A percentile compares a stretch with the other conserved stretches of the same genome.
These are phyloP conservation scores for Ameiurus melas DNA, from an alignment of 2,113 vertebrate species.

Conservation along the genomic window DNA sequence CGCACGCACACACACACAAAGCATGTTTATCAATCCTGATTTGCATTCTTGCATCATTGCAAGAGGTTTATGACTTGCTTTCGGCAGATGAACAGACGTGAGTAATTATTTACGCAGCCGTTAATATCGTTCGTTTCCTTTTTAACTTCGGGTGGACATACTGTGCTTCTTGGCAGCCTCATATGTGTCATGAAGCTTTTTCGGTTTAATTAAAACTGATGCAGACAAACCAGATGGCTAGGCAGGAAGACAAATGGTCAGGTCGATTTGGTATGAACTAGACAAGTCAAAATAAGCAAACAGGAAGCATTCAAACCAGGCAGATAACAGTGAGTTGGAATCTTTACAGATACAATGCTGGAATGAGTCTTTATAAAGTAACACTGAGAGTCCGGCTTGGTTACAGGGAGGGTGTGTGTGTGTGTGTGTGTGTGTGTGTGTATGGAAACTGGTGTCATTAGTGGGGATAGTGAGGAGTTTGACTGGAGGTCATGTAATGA, in stretches of 20 bases:
- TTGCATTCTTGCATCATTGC: background rate
- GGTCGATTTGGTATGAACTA: background rate
- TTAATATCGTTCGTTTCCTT: background rate
- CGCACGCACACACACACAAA: background rate
- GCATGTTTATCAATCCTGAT: background rate
- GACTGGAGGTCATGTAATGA: background rate
- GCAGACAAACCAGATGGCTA: constrained; percentile 8
- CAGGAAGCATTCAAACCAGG: constrained; percentile 3
- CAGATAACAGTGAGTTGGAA: background rate
- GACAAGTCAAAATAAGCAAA: background rate
- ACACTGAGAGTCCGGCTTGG: background rate
- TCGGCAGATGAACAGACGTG: background rate
- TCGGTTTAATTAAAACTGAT: background rate
- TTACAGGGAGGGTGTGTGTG: background rate
- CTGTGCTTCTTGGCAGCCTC: background rate
- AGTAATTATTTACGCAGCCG: constrained; percentile 2
- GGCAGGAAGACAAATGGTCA: background rate
- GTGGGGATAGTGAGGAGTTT: background rate
- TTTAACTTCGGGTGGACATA: background rate
- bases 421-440: background rate
- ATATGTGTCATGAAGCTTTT: background rate
- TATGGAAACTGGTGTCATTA: background rate
- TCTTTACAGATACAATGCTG: background rate
- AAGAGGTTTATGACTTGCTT: background rate
- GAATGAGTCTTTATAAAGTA: background rate